phyloP scores from a whole-genome alignment of 2,888 invertebrate genomes.

The Drosophila falleni region DNA sequence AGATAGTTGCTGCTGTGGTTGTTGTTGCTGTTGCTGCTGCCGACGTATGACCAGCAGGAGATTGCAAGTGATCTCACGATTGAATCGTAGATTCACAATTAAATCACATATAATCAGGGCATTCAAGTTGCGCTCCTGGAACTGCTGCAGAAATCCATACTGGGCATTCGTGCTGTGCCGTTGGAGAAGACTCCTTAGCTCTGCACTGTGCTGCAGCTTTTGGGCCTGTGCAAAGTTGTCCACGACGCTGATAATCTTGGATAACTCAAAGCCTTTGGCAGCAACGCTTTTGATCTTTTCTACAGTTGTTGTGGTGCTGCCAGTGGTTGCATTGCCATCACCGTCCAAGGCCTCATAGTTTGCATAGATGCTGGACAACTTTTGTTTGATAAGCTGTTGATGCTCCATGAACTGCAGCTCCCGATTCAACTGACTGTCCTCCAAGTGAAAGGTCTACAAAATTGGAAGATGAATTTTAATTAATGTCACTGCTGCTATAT shows the following conservation, averaged over 20 bases:
- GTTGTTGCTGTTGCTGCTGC: slow-evolving; percentile 64
- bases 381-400: slow-evolving; percentile 85
- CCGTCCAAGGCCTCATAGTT: slow-evolving; percentile 78
- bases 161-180: slow-evolving; percentile 76
- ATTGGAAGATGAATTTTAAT: not conserved
- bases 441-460: slow-evolving; percentile 89
- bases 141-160: slow-evolving; percentile 81
- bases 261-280: slow-evolving; percentile 87
- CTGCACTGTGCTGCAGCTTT: slow-evolving; percentile 70
- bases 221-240: slow-evolving; percentile 87
- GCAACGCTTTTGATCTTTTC: slow-evolving; percentile 87
- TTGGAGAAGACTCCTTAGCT: slow-evolving; percentile 73
- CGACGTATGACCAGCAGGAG: slow-evolving; percentile 81
- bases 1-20: slow-evolving; percentile 2
- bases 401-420: slow-evolving; percentile 90
- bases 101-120: slow-evolving; percentile 83
- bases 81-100: slow-evolving; percentile 82
- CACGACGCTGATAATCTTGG: slow-evolving; percentile 88
- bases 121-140: slow-evolving; percentile 77
- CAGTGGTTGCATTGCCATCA: slow-evolving; percentile 34
- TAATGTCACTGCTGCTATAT: too few relatives aligned
- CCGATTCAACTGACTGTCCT: slow-evolving; percentile 88
- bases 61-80: slow-evolving; percentile 83
- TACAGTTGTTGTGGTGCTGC: slow-evolving; percentile 71
- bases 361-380: slow-evolving; percentile 80